Conservation (phyloP, 2,888 invertebrate species). For the Noctua fimbriata region DNA sequence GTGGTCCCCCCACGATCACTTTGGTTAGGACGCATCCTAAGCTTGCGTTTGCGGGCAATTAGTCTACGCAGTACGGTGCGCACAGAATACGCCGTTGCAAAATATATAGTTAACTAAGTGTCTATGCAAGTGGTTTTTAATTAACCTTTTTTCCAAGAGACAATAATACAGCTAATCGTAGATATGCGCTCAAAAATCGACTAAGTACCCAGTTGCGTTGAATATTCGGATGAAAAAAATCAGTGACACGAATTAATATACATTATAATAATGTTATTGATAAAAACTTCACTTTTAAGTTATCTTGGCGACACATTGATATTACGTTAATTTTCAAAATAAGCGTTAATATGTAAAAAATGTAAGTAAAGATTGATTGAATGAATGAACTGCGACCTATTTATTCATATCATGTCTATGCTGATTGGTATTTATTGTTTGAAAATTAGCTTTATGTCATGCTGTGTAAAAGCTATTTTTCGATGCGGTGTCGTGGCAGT, state of each 20-base stretch:
- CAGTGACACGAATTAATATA: background rate
- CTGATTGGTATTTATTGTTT: constrained; percentile 24
- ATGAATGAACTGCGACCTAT: constrained; percentile 35
- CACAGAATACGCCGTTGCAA: background rate
- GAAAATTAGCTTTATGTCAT: constrained; percentile 3
- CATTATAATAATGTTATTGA: background rate
- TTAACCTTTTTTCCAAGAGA: constrained; percentile 11
- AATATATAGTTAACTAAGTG: background rate
- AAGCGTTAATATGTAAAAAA: constrained; percentile 1
- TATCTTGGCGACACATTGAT: background rate
- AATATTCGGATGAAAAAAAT: constrained; percentile 1
- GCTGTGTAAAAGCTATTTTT: background rate
- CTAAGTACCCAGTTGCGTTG: background rate
- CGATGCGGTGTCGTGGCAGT: background rate
- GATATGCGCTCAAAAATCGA: constrained; percentile 27
- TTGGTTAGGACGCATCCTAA: background rate
- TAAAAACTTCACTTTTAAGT: background rate
- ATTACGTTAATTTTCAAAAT: constrained; percentile 10
- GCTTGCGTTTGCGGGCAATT: background rate
- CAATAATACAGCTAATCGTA: constrained; percentile 45
- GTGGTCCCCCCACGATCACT: background rate
- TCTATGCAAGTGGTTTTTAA: constrained; percentile 1
- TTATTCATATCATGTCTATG: constrained; percentile 33
- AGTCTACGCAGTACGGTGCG: background rate
- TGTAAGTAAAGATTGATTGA: background rate